phyloP scores from a whole-genome alignment of 2,888 invertebrate species.

The Ceramica pisi region DNA sequence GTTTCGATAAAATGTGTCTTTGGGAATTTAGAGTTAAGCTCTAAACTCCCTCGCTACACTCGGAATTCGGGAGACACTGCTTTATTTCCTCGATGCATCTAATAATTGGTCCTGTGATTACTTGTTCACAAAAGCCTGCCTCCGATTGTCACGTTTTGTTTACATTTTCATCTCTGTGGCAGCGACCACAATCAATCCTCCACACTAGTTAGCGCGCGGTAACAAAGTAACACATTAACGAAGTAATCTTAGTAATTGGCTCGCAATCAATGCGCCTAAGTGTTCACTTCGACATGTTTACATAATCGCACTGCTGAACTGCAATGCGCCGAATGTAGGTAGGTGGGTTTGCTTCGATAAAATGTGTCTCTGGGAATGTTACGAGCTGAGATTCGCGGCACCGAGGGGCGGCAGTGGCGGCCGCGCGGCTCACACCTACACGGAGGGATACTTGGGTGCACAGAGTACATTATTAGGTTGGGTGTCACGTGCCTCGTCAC shows the following conservation, averaged over 20 bases:
- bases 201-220: slow-evolving; percentile 5
- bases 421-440: neutral
- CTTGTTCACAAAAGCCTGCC: neutral
- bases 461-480: too few relatives aligned
- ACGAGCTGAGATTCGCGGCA: neutral
- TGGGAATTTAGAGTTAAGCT: too few relatives aligned
- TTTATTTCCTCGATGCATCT: too few relatives aligned
- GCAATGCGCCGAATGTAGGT: too few relatives aligned
- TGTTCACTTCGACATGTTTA: too few relatives aligned
- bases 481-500: neutral
- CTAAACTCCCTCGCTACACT: too few relatives aligned
- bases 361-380: too few relatives aligned
- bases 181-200: slow-evolving; percentile 20
- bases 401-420: neutral
- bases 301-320: too few relatives aligned
- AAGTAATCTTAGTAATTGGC: slow-evolving; percentile 35
- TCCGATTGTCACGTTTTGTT: neutral
- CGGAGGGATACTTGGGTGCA: neutral
- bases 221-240: slow-evolving; percentile 31
- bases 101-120: neutral
- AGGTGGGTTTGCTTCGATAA: too few relatives aligned
- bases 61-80: too few relatives aligned
- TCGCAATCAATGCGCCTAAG: slow-evolving; percentile 14
- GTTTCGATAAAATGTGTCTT: too few relatives aligned
- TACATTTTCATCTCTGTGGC: neutral